phyloP scores from a whole-genome alignment of 2,797 vertebrate genomes.

The Bothrops alternatus region DNA sequence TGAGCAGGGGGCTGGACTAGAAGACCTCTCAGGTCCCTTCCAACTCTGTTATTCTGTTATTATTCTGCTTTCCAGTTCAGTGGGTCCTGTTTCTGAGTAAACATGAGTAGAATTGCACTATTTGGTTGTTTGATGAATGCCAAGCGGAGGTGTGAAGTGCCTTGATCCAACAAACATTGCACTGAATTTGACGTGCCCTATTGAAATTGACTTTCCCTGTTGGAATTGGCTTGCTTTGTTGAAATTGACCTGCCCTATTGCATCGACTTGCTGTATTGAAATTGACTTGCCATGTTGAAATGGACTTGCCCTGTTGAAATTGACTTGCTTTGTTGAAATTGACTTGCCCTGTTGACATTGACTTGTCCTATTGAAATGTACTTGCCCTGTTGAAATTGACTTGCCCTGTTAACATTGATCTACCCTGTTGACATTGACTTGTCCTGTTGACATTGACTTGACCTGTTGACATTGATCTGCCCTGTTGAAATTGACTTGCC shows the following conservation, averaged over 20 bases:
- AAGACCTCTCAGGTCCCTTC: not conserved
- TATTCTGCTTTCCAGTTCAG: not conserved
- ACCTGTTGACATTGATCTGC: not conserved
- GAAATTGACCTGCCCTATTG: no score
- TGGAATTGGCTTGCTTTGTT: not conserved
- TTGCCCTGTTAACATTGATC: not conserved
- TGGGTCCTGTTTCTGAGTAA: not conserved
- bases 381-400: not conserved
- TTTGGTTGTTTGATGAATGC: not conserved
- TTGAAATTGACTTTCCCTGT: not conserved
- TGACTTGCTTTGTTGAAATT: not conserved
- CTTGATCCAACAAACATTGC: not conserved
- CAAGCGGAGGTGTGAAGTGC: not conserved
- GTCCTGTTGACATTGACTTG: no score
- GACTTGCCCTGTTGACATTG: no score
- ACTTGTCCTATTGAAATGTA: not conserved
- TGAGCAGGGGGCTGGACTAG: no score
- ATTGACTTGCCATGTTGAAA: no score
- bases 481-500: no score
- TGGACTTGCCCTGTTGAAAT: not conserved
- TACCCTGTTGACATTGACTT: not conserved
- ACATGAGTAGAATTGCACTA: not conserved
- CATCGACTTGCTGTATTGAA: no score
- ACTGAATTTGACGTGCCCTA: not conserved
- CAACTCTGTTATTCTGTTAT: not conserved